These are phyloP conservation scores for Cartodere bifasciata DNA, from an alignment of 2,888 invertebrate genomes.

Conservation along the genomic window DNA sequence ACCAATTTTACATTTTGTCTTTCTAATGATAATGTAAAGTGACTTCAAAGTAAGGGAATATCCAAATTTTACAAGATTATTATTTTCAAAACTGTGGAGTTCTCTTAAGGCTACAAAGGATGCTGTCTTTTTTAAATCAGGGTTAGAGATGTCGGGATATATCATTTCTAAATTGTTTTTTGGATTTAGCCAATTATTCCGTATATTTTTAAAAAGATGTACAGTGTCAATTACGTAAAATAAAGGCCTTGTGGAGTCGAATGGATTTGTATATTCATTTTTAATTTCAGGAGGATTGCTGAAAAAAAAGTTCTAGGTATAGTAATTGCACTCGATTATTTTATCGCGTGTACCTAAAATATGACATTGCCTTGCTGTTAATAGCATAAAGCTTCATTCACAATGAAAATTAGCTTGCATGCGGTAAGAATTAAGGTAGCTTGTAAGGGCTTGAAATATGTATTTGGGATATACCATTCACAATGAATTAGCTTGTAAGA, in stretches of 20 bases:
- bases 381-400: no score
- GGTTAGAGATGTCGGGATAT: not conserved
- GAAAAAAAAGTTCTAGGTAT: no score
- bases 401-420: no score
- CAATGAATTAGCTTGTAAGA: no score
- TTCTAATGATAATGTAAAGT: no score
- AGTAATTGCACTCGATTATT: no score
- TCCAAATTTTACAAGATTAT: constrained; percentile 2
- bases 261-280: constrained; percentile 5
- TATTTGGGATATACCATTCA: no score
- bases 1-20: no score
- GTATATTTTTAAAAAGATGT: constrained; percentile 4
- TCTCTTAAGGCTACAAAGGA: constrained; percentile 3
- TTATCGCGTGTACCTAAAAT: no score
- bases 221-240: constrained; percentile 8
- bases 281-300: not conserved
- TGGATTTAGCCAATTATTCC: constrained; percentile 5
- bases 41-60: constrained; percentile 1
- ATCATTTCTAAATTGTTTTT: not conserved
- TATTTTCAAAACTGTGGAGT: constrained; percentile 1
- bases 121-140: not conserved
- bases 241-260: constrained; percentile 4
- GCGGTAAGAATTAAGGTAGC: no score
- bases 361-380: constrained; percentile 16
- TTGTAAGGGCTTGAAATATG: no score